phyloP scores from a whole-genome alignment of 2,797 vertebrate species.

The Phrynocephalus vlangalii region DNA sequence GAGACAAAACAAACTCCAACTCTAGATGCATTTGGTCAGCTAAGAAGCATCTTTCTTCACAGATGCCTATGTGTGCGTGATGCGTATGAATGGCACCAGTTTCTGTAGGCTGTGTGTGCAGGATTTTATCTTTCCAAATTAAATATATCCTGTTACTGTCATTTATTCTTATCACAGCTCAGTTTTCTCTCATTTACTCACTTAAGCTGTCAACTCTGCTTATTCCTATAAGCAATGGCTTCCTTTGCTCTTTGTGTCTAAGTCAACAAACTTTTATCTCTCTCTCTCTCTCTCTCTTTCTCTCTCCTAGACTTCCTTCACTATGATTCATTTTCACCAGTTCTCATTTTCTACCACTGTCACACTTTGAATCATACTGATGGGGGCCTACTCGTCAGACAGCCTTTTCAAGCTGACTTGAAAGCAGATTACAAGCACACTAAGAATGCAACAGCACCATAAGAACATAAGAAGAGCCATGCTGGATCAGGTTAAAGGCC shows the following conservation, averaged over 20 bases:
- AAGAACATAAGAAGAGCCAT: no score
- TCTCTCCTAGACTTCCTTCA: background rate
- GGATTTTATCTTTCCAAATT: background rate
- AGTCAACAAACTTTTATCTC: background rate
- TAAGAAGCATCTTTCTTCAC: slow-evolving; percentile 5
- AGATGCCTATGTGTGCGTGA: background rate
- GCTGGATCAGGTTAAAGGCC: no score
- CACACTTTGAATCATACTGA: background rate
- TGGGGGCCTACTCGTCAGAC: background rate
- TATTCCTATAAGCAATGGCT: background rate
- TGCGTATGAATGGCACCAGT: background rate
- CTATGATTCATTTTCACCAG: background rate
- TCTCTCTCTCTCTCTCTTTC: background rate
- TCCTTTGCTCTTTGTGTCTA: background rate
- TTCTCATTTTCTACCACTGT: background rate
- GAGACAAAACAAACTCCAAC: background rate
- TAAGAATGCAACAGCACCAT: no score
- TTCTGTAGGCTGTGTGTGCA: no score
- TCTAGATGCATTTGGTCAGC: background rate
- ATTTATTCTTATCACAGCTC: background rate
- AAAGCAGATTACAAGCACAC: no score
- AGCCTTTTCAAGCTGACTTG: background rate
- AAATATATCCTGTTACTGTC: background rate
- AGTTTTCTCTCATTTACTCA: background rate
- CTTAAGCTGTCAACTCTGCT: background rate